Percentiles rank a stretch among this genome's conserved stretches.
These are phyloP conservation scores for Oligia fasciuncula DNA, from an alignment of 2,888 invertebrate species.

Conservation along the genomic window DNA sequence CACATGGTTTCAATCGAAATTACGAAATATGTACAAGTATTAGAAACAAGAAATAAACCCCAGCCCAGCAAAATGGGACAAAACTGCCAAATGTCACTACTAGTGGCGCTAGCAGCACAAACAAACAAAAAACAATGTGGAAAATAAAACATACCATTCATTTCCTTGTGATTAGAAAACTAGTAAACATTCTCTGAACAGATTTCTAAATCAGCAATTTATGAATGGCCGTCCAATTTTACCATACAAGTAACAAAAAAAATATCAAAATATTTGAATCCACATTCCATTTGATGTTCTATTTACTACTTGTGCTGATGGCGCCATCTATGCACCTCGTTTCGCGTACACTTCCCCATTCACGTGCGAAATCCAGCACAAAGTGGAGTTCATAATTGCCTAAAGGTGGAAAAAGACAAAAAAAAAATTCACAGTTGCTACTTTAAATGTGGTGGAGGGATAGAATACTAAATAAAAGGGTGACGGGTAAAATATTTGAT, in stretches of 20 bases:
- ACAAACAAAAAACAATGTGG: background rate
- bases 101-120: background rate
- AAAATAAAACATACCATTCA: background rate
- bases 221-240: background rate
- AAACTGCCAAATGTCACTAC: background rate
- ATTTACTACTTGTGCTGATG: background rate
- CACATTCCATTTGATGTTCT: background rate
- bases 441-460: constrained; percentile 20
- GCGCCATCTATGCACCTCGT: background rate
- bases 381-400: background rate
- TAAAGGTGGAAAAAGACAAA: too few relatives aligned
- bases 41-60: too few relatives aligned
- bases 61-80: background rate
- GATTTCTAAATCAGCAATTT: background rate
- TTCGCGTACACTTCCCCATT: background rate
- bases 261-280: background rate
- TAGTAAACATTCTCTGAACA: background rate
- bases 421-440: background rate
- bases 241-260: background rate
- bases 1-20: background rate
- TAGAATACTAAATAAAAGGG: background rate
- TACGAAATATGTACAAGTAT: background rate
- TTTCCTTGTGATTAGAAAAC: background rate
- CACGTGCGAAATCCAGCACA: background rate
- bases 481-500: constrained; percentile 20